Percentiles rank a stretch among this genome's conserved stretches.
Evolutionary conservation across 2,888 invertebrate genomes (phyloP).

Genomic region (Orthosia cruda): DNA sequence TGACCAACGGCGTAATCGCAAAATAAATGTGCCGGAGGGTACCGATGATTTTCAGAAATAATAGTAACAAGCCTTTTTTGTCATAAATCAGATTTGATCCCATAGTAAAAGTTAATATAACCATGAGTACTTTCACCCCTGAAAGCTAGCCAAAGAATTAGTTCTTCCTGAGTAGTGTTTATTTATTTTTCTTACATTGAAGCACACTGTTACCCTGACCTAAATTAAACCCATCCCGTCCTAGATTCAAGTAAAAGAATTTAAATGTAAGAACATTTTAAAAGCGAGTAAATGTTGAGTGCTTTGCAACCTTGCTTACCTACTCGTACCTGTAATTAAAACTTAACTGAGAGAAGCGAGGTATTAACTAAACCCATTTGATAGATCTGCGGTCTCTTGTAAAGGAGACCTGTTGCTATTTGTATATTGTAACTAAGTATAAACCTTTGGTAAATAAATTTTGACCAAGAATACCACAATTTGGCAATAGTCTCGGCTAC

Average conservation of each 20-base stretch:
- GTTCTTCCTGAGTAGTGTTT: neutral
- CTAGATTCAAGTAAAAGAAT: conserved; percentile 2
- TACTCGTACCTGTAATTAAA: conserved; percentile 45
- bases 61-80: too few relatives aligned
- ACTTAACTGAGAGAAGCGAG: conserved; percentile 31
- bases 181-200: neutral
- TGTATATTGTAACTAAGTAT: conserved; percentile 11
- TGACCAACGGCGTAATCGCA: too few relatives aligned
- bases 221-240: neutral
- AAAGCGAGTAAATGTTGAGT: conserved; percentile 17
- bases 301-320: neutral
- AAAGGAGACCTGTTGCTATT: conserved; percentile 39
- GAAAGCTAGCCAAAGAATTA: neutral
- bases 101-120: too few relatives aligned
- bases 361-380: conserved; percentile 36
- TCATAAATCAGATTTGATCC: too few relatives aligned
- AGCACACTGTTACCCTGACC: neutral
- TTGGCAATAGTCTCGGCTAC: neutral
- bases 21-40: too few relatives aligned
- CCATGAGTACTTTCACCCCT: neutral
- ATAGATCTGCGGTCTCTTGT: conserved; percentile 29
- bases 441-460: neutral
- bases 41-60: too few relatives aligned
- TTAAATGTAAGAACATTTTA: conserved; percentile 16
- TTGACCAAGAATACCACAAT: neutral